These are phyloP conservation scores for Origma solitaria DNA, from an alignment of 2,113 vertebrate genomes.

Conservation along the genomic window DNA sequence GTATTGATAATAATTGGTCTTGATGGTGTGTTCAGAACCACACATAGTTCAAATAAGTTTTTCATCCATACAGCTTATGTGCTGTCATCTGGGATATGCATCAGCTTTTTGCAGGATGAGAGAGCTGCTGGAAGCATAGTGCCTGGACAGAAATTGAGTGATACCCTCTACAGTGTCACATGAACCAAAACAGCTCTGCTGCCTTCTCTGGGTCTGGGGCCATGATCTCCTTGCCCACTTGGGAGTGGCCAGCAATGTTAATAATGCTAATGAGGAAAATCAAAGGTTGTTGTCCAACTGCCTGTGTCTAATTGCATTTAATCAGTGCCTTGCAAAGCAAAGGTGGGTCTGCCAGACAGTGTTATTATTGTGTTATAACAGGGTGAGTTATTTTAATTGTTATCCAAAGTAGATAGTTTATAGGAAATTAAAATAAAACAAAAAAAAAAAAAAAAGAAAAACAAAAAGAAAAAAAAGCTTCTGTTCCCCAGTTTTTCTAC, in stretches of 20 bases:
- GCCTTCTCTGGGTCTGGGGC: background rate
- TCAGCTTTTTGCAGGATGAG: background rate
- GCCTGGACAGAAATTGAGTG: background rate
- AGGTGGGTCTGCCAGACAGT: background rate
- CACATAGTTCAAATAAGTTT: background rate
- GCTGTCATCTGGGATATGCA: background rate
- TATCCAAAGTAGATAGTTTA: background rate
- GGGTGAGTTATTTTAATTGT: background rate
- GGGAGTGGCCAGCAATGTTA: background rate
- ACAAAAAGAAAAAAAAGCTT: background rate
- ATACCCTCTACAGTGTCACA: background rate
- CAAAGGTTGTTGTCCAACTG: background rate
- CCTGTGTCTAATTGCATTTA: background rate
- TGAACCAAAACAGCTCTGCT: background rate
- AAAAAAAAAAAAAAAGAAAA: too few relatives aligned
- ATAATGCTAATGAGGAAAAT: background rate
- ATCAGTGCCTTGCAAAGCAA: background rate
- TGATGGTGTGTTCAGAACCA: background rate
- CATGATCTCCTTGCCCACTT: background rate
- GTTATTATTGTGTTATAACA: background rate
- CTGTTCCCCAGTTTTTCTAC: constrained; percentile 4
- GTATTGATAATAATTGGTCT: background rate
- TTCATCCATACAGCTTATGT: background rate
- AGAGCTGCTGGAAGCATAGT: background rate
- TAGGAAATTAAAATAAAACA: background rate